phyloP scores from a whole-genome alignment of 1,140 invertebrate genomes.

The Tetramorium alpestre region DNA sequence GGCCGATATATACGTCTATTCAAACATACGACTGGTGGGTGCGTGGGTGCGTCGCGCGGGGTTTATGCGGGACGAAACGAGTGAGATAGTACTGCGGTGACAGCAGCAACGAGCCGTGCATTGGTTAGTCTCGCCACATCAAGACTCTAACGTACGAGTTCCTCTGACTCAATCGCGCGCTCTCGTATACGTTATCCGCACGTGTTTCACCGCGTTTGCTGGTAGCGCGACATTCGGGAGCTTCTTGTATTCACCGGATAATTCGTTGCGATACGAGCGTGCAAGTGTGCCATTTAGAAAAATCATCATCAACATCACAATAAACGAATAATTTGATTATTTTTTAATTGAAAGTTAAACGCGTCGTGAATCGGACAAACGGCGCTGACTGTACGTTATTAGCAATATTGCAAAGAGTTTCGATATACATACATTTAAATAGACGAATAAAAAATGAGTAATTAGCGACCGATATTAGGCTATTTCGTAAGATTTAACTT shows the following conservation, averaged over 20 bases:
- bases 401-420: background rate
- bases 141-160: conserved; percentile 75
- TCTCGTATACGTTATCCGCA: conserved; percentile 41
- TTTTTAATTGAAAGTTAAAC: background rate
- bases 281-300: background rate
- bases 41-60: conserved; percentile 34
- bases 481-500: background rate
- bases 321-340: background rate
- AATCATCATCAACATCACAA: background rate
- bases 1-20: conserved; percentile 54
- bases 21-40: conserved; percentile 32
- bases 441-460: background rate
- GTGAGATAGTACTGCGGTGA: conserved; percentile 82
- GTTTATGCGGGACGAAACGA: conserved; percentile 66
- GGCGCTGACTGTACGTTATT: background rate
- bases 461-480: background rate
- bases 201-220: conserved; percentile 6
- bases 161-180: conserved; percentile 63
- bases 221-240: conserved; percentile 31
- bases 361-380: background rate
- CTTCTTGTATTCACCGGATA: conserved; percentile 52
- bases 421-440: background rate
- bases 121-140: conserved; percentile 85
- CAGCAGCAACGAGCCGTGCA: conserved; percentile 85
- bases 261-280: conserved; percentile 48